Evolutionary conservation across 1,140 invertebrate genomes (phyloP).

Genomic region (Dreissena rostriformis): DNA sequence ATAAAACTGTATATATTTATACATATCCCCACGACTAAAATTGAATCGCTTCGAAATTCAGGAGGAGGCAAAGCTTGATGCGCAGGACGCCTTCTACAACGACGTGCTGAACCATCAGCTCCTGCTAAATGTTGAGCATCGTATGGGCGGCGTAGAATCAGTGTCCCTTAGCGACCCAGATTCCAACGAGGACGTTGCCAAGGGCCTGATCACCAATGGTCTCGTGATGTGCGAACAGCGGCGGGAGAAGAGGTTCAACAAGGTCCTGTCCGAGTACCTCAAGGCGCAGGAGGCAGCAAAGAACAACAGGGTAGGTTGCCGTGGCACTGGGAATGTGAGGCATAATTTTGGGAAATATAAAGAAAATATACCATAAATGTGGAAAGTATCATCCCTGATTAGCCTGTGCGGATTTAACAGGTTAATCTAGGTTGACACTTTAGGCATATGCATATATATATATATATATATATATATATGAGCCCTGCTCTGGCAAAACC

Average conservation of each 20-base stretch:
- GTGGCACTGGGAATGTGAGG: not conserved
- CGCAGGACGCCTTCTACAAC: slow-evolving; percentile 84
- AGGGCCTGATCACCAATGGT: slow-evolving; percentile 92
- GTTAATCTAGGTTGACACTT: too few relatives aligned
- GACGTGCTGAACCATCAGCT: slow-evolving; percentile 80
- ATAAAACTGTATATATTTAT: too few relatives aligned
- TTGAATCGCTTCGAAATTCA: slow-evolving; percentile 64
- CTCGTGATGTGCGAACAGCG: slow-evolving; percentile 90
- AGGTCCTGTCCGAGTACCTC: slow-evolving; percentile 91
- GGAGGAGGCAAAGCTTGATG: slow-evolving; percentile 90
- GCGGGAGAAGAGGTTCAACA: slow-evolving; percentile 90
- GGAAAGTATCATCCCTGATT: too few relatives aligned
- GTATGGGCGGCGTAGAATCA: slow-evolving; percentile 85
- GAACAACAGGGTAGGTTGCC: slow-evolving; percentile 84
- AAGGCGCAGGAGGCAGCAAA: slow-evolving; percentile 93
- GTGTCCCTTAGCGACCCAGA: slow-evolving; percentile 87
- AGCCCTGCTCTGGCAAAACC: too few relatives aligned
- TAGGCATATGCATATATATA: too few relatives aligned
- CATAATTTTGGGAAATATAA: too few relatives aligned
- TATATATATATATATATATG: too few relatives aligned
- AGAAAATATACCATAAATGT: too few relatives aligned
- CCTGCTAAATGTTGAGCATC: slow-evolving; percentile 84
- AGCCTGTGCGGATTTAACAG: too few relatives aligned
- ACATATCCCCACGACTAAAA: too few relatives aligned
- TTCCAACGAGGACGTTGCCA: slow-evolving; percentile 89